Percentiles rank a stretch among this genome's conserved stretches.
These are phyloP conservation scores for Allacma fusca DNA, from an alignment of 2,888 invertebrate genomes.

Conservation along the genomic window DNA sequence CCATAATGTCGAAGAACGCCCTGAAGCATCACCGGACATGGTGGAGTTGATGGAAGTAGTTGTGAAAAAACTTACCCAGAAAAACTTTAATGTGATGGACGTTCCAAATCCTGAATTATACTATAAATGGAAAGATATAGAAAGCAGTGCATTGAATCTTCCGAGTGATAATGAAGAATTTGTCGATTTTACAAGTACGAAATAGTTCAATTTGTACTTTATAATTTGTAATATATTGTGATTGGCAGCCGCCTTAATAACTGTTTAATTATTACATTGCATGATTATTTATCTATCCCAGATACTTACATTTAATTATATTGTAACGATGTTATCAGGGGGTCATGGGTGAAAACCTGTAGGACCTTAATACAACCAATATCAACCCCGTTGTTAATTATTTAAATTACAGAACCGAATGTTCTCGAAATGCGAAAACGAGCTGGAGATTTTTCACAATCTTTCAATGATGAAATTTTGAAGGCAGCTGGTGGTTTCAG, in stretches of 20 bases:
- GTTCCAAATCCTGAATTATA: slow-evolving; percentile 1
- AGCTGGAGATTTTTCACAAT: not conserved
- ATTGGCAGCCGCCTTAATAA: not conserved
- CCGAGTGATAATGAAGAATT: not conserved
- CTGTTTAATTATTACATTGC: not conserved
- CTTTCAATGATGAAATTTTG: not conserved
- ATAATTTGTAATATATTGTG: not conserved
- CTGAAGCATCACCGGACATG: slow-evolving; percentile 16
- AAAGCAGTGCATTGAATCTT: slow-evolving; percentile 10
- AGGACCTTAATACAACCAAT: too few species aligned
- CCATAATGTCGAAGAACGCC: not conserved
- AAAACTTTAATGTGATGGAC: slow-evolving; percentile 16
- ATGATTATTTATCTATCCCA: not conserved
- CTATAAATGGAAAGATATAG: slow-evolving; percentile 25
- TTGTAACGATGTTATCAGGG: too few species aligned
- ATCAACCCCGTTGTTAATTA: too few species aligned
- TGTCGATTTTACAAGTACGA: not conserved
- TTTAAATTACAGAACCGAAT: slow-evolving; percentile 16
- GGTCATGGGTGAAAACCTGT: too few species aligned
- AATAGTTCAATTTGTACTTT: not conserved
- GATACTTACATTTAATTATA: too few species aligned
- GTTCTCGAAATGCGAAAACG: not conserved
- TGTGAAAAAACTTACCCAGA: slow-evolving; percentile 14
- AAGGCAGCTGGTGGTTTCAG: not conserved
- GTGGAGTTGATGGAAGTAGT: slow-evolving; percentile 11